Evolutionary conservation across 1,140 invertebrate species (phyloP).

Genomic region (Papilio glaucus): DNA sequence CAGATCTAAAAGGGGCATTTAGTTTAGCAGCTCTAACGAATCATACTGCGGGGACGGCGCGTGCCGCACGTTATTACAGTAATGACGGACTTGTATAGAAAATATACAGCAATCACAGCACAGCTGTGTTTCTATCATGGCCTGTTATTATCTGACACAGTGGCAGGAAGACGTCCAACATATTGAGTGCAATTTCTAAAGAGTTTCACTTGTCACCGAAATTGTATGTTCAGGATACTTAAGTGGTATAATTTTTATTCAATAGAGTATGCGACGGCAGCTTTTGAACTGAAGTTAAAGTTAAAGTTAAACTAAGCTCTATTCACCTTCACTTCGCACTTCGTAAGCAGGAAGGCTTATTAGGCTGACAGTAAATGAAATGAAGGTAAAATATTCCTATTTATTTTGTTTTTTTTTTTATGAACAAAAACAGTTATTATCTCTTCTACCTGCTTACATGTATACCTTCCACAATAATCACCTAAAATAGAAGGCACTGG

Average conservation of each 20-base stretch:
- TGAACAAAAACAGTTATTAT: too few species aligned
- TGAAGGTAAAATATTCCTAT: too few species aligned
- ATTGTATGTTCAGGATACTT: not conserved
- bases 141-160: conserved; percentile 55
- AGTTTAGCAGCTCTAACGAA: conserved; percentile 50
- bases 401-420: too few species aligned
- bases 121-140: conserved; percentile 56
- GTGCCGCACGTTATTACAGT: conserved; percentile 58
- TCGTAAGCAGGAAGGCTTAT: too few species aligned
- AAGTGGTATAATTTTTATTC: not conserved
- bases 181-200: conserved; percentile 54
- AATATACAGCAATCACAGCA: conserved; percentile 62
- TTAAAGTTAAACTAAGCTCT: too few species aligned
- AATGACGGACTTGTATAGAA: conserved; percentile 64
- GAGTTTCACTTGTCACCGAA: conserved; percentile 52
- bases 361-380: too few species aligned
- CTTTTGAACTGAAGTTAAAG: not conserved
- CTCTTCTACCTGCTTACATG: too few species aligned
- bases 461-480: too few species aligned
- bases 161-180: conserved; percentile 47
- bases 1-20: conserved; percentile 39
- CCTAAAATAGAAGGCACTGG: too few species aligned
- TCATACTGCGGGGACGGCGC: conserved; percentile 47
- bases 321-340: too few species aligned
- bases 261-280: not conserved